These are phyloP conservation scores for Chelonoidis abingdonii DNA, from an alignment of 2,113 vertebrate genomes.

Conservation along the genomic window DNA sequence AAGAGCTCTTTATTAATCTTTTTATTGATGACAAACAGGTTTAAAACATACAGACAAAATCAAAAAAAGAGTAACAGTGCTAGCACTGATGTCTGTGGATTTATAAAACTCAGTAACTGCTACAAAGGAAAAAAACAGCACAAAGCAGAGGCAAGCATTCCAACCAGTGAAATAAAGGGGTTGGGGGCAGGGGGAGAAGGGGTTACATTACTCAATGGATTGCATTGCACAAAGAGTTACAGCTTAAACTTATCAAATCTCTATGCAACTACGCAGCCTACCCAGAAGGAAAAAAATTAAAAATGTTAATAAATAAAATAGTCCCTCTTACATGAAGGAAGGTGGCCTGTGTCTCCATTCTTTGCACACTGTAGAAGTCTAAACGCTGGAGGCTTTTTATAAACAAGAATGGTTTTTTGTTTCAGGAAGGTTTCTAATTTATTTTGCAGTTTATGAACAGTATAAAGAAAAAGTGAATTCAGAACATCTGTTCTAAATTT, in stretches of 20 bases:
- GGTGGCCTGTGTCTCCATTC: constrained; percentile 78
- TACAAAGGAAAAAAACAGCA: constrained; percentile 74
- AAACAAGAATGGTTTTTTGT: constrained; percentile 50
- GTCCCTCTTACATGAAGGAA: constrained; percentile 82
- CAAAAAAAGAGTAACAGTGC: constrained; percentile 73
- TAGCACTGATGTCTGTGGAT: constrained; percentile 72
- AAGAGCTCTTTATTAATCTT: constrained; percentile 77
- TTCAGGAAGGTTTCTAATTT: background rate
- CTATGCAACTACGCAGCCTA: constrained; percentile 70
- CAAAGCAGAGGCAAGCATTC: constrained; percentile 82
- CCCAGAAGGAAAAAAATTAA: constrained; percentile 70
- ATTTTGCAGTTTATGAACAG: background rate
- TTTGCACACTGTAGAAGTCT: constrained; percentile 43
- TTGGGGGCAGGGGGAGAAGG: constrained; percentile 54
- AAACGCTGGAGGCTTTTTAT: constrained; percentile 63
- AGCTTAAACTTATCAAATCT: constrained; percentile 71
- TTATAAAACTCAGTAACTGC: constrained; percentile 70
- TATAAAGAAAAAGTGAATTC: background rate
- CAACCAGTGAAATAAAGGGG: constrained; percentile 68
- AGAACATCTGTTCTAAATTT: background rate
- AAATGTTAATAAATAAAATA: constrained; percentile 77
- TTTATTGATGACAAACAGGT: constrained; percentile 82
- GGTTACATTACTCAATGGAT: constrained; percentile 60
- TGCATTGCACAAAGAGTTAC: constrained; percentile 73
- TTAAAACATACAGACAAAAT: constrained; percentile 83